Percentiles rank a stretch among this genome's conserved stretches.
phyloP scores from a whole-genome alignment of 2,797 vertebrate genomes.

The Gallirallus australis region DNA sequence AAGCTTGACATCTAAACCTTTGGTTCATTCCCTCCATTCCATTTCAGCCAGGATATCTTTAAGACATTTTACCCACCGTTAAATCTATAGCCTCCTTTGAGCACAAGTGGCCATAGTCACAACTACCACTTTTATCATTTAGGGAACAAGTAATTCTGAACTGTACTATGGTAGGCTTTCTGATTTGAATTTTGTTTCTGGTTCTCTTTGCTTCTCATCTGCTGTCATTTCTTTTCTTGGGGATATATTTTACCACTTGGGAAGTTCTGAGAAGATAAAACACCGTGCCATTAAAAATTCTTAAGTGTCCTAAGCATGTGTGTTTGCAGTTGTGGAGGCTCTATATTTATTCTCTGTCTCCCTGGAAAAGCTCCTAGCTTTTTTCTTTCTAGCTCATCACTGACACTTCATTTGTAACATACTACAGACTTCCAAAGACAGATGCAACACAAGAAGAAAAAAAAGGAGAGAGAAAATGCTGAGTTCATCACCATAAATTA shows the following conservation, averaged over 20 bases:
- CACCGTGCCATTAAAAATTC: slow-evolving; percentile 9
- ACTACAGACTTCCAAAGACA: slow-evolving; percentile 55
- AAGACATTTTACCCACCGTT: background rate
- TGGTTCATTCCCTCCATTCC: background rate
- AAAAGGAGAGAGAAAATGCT: slow-evolving; percentile 47
- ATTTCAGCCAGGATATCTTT: background rate
- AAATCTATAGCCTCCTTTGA: slow-evolving; percentile 22
- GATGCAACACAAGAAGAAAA: slow-evolving; percentile 46
- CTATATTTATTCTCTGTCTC: slow-evolving; percentile 66
- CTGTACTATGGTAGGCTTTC: background rate
- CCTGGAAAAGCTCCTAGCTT: slow-evolving; percentile 50
- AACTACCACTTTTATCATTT: slow-evolving; percentile 24
- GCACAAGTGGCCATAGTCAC: slow-evolving; percentile 25
- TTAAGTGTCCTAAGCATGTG: slow-evolving; percentile 42
- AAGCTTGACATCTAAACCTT: slow-evolving; percentile 25
- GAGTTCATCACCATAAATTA: slow-evolving; percentile 74
- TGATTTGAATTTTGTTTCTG: slow-evolving; percentile 55
- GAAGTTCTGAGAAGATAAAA: slow-evolving; percentile 58
- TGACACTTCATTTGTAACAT: slow-evolving; percentile 52
- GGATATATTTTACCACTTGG: slow-evolving; percentile 27
- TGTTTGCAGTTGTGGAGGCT: slow-evolving; percentile 47
- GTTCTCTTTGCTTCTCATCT: background rate
- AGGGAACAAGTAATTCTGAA: slow-evolving; percentile 6
- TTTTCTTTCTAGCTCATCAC: slow-evolving; percentile 47
- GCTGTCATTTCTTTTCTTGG: slow-evolving; percentile 14